A percentile compares a stretch with the other conserved stretches of the same genome.
Evolutionary conservation across 2,113 vertebrate species (phyloP).

Genomic region (Menidia beryllina): DNA sequence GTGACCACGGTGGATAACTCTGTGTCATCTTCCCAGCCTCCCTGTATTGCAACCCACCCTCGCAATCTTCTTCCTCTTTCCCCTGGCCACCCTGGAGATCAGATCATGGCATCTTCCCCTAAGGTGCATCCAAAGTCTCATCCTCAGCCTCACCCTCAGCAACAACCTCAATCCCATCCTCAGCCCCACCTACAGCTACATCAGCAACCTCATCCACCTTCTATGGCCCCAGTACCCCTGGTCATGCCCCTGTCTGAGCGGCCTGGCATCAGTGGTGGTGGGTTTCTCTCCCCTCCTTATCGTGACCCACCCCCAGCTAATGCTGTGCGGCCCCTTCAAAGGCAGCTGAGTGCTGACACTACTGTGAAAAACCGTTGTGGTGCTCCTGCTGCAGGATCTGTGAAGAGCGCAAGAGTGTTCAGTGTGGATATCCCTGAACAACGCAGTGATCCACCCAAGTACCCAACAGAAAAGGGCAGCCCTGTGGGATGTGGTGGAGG

Average conservation of each 20-base stretch:
- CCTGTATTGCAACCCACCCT: slow-evolving; percentile 83
- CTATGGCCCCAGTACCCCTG: slow-evolving; percentile 79
- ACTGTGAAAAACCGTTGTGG: slow-evolving; percentile 90
- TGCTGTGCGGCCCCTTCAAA: slow-evolving; percentile 90
- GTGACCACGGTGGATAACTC: slow-evolving; percentile 80
- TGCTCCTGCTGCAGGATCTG: slow-evolving; percentile 85
- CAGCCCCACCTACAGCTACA: slow-evolving; percentile 65
- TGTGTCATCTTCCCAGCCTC: slow-evolving; percentile 85
- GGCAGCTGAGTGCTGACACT: slow-evolving; percentile 93
- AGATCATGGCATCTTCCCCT: slow-evolving; percentile 82
- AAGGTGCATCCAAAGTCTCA: slow-evolving; percentile 77
- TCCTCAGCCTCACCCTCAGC: slow-evolving; percentile 45
- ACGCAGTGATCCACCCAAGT: slow-evolving; percentile 90
- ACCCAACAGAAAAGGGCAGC: slow-evolving; percentile 91
- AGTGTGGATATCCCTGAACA: slow-evolving; percentile 92
- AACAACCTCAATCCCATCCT: slow-evolving; percentile 42
- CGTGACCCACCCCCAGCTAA: slow-evolving; percentile 88
- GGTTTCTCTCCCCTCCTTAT: slow-evolving; percentile 94
- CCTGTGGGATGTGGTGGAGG: slow-evolving; percentile 86
- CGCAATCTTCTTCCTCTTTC: slow-evolving; percentile 86
- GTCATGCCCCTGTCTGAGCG: slow-evolving; percentile 84
- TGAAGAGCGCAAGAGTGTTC: slow-evolving; percentile 90
- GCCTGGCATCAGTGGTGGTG: slow-evolving; percentile 84
- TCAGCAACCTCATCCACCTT: slow-evolving; percentile 68
- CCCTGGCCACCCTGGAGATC: slow-evolving; percentile 70